Conservation (phyloP, 2,797 vertebrate species). For the Acomys russatus region DNA sequence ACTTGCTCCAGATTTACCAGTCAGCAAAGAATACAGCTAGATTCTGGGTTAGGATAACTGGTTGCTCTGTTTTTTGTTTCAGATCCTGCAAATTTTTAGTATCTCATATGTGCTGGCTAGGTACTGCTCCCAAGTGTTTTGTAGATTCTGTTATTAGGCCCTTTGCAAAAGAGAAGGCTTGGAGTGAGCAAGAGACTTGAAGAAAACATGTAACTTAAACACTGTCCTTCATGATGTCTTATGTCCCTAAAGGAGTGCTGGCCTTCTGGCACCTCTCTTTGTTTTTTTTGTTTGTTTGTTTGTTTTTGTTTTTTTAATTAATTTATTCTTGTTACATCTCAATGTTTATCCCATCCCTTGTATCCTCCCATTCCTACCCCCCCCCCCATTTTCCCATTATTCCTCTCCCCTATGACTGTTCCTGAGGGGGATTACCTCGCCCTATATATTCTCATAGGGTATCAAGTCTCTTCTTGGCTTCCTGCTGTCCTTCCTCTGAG, state of each 20-base stretch:
- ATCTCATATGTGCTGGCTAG: neutral
- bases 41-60: neutral
- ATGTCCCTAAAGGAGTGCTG: neutral
- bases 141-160: neutral
- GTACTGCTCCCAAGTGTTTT: neutral
- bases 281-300: too few relatives aligned
- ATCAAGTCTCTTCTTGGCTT: too few relatives aligned
- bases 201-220: neutral
- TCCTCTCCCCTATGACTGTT: too few relatives aligned
- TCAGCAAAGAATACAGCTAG: neutral
- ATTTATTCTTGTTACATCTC: too few relatives aligned
- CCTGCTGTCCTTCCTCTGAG: too few relatives aligned
- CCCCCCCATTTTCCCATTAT: too few relatives aligned
- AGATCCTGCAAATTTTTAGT: neutral
- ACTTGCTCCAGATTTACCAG: neutral
- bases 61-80: neutral
- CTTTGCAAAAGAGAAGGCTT: neutral
- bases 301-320: too few relatives aligned
- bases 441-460: too few relatives aligned
- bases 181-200: neutral
- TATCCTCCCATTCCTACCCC: too few relatives aligned
- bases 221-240: neutral
- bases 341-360: too few relatives aligned
- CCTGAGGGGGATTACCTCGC: too few relatives aligned
- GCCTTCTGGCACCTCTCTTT: neutral